phyloP scores from a whole-genome alignment of 1,140 invertebrate species.

The Branchinecta lindahli region DNA sequence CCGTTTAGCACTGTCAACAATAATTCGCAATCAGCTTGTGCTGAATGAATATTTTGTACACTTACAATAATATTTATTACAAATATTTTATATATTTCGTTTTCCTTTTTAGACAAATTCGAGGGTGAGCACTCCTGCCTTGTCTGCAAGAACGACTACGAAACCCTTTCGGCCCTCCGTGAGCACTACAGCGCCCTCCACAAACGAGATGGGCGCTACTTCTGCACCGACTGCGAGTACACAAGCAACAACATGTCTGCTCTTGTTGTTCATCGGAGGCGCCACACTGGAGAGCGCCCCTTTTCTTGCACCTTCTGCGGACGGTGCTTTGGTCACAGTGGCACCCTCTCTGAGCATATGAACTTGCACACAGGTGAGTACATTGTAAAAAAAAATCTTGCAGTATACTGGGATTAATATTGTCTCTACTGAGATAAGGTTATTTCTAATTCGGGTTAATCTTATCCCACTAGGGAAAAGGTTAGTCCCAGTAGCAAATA shows the following conservation, averaged over 20 bases:
- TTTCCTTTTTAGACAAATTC: not conserved
- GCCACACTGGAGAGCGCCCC: conserved; percentile 70
- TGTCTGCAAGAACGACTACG: not conserved
- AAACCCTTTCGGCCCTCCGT: not conserved
- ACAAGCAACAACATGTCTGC: not conserved
- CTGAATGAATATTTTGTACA: no score
- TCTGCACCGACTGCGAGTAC: not conserved
- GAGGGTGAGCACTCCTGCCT: not conserved
- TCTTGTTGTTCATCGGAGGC: conserved; percentile 33
- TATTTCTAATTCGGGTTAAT: no score
- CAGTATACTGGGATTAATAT: no score
- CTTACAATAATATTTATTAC: no score
- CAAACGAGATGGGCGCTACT: not conserved
- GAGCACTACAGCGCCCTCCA: not conserved
- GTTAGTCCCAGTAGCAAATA: no score
- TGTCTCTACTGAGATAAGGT: no score
- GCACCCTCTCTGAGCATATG: conserved; percentile 64
- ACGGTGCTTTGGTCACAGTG: conserved; percentile 66
- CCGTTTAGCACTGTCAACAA: no score
- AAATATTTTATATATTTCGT: no score
- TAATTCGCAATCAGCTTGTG: no score
- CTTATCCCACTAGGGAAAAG: no score
- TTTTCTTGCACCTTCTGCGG: conserved; percentile 75
- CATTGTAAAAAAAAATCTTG: no score
- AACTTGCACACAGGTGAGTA: conserved; percentile 65